Base-by-base conservation (phyloP, 2,888 invertebrate species). In the Netelia virgata region DNA sequence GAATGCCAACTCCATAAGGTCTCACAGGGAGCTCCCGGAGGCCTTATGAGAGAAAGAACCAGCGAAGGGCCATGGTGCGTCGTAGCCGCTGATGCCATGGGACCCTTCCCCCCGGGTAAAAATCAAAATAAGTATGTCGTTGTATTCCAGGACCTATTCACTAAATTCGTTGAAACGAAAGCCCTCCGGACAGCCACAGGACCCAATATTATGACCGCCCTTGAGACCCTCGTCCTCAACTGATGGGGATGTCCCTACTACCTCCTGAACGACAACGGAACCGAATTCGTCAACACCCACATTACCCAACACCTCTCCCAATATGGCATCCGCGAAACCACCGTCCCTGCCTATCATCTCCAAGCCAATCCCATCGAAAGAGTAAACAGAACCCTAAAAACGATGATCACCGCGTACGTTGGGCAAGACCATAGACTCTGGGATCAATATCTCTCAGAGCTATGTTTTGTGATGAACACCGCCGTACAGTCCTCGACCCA, bases 391-490 rank as follows among this genome's bases (percentile, higher is more conserved):
- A 61, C 63, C 66, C 55, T 76, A 10, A 63, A 41, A 11, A 64
- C 61, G 0, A 75, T 75, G 64, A 75, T 73, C 1, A n/a, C 43
- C 1, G 64, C 75, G n/a, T 88, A 81, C 18, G 53, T 88, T 0
- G 50, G 43, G 1, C 64, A 75, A 2, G 76, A 87, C 14, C 88
- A 88, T 61, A 50, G 83, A 1, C 41, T 79, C 5, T 88, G 88
- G 86, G 87, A 87, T 59, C 43, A 74, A 3, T 16, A 85, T 3
- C 43, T 90, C 16, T 76, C 87, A 8, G 88, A 92, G 47, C 76
- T 91, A 1, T 82, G 59, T 8, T 88, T 90, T 10, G 90, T 90
- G 0, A 66, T 89, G 0, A 91, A 91, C 64, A 87, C 88, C 3
- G 72, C 88, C 0, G 63, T 77, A 0, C 89, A 90, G 10, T 88